These are phyloP conservation scores for Habropoda laboriosa DNA, from an alignment of 1,140 invertebrate genomes.

Conservation along the genomic window DNA sequence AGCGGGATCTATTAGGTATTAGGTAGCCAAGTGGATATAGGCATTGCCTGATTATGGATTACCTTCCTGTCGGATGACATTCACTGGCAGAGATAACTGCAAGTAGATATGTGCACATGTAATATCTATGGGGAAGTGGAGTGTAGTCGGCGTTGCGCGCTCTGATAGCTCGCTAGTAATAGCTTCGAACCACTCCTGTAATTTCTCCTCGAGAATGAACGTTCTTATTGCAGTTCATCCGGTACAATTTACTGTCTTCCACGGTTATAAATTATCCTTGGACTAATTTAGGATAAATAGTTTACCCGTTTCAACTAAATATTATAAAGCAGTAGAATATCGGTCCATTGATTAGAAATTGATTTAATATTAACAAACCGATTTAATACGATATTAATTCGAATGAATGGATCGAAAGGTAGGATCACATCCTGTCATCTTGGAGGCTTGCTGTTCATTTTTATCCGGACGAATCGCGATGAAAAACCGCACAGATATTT, in stretches of 20 bases:
- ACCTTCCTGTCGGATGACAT: slow-evolving; percentile 56
- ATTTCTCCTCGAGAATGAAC: neutral
- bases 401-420: neutral
- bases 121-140: slow-evolving; percentile 50
- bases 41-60: slow-evolving; percentile 66
- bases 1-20: slow-evolving; percentile 57
- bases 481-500: slow-evolving; percentile 33
- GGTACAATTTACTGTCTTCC: too few relatives aligned
- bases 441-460: neutral
- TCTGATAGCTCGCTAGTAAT: slow-evolving; percentile 33
- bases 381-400: neutral
- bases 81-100: slow-evolving; percentile 62
- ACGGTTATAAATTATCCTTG: neutral
- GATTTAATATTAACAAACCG: too few relatives aligned
- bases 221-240: too few relatives aligned
- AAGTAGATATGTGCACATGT: slow-evolving; percentile 43
- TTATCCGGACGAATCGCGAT: neutral
- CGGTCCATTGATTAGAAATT: too few relatives aligned
- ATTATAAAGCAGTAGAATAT: too few relatives aligned
- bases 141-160: slow-evolving; percentile 30
- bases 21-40: slow-evolving; percentile 54
- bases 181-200: slow-evolving; percentile 18
- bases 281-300: neutral
- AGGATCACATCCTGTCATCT: neutral
- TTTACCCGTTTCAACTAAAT: too few relatives aligned